phyloP scores from a whole-genome alignment of 2,888 invertebrate genomes.

The Scaptomyza polygonia region DNA sequence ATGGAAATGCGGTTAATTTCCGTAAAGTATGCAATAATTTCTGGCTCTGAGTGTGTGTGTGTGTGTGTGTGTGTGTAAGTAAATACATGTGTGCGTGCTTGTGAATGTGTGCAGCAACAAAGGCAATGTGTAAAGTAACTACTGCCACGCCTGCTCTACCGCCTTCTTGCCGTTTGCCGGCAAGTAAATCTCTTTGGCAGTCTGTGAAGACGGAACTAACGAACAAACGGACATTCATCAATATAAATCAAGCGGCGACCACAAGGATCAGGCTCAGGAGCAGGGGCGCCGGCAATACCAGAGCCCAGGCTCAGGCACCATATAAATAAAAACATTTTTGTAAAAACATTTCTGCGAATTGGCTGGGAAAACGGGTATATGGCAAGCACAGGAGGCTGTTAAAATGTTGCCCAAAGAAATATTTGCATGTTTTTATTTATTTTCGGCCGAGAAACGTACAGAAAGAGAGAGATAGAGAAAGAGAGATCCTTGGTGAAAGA shows the following conservation, averaged over 20 bases:
- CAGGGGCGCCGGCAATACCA: slow-evolving; percentile 23
- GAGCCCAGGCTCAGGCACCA: slow-evolving; percentile 31
- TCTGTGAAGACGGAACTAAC: slow-evolving; percentile 78
- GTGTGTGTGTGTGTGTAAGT: neutral
- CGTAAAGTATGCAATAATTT: slow-evolving; percentile 83
- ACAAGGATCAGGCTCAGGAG: slow-evolving; percentile 67
- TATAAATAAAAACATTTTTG: slow-evolving; percentile 76
- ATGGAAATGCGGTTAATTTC: slow-evolving; percentile 82
- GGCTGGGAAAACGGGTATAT: slow-evolving; percentile 40
- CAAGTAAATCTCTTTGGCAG: slow-evolving; percentile 77
- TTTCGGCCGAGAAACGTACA: slow-evolving; percentile 15
- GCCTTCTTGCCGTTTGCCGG: slow-evolving; percentile 41
- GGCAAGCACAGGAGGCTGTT: slow-evolving; percentile 44
- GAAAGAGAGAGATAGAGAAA: neutral
- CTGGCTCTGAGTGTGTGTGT: slow-evolving; percentile 57
- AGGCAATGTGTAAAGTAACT: slow-evolving; percentile 64
- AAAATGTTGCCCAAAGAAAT: slow-evolving; percentile 77
- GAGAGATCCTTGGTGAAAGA: slow-evolving; percentile 6
- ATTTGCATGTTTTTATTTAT: slow-evolving; percentile 76
- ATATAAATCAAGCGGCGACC: slow-evolving; percentile 83
- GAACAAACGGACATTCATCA: slow-evolving; percentile 82
- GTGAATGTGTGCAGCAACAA: slow-evolving; percentile 49
- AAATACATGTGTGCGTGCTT: neutral
- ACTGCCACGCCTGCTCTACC: slow-evolving; percentile 30
- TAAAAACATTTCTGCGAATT: slow-evolving; percentile 67